Conservation (phyloP, 2,797 vertebrate species). For the Rhinella marina region DNA sequence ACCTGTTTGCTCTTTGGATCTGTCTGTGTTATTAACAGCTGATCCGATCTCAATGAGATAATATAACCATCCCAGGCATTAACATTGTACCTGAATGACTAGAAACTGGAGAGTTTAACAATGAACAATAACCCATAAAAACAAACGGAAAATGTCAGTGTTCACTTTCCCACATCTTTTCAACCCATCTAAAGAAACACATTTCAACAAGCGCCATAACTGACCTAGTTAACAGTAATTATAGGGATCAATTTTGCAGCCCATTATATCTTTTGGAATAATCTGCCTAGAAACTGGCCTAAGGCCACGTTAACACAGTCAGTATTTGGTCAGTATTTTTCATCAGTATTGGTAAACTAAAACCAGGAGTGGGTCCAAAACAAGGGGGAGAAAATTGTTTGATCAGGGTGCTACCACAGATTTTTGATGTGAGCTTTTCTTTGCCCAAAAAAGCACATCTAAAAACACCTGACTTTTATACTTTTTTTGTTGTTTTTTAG, state of each 20-base stretch:
- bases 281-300: background rate
- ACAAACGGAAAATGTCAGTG: conserved; percentile 25
- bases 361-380: too few species aligned
- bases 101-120: conserved; percentile 14
- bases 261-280: background rate
- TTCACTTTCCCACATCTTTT: conserved; percentile 46
- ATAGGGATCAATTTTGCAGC: background rate
- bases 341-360: too few species aligned
- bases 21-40: conserved; percentile 57
- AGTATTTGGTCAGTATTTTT: too few species aligned
- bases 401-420: too few species aligned
- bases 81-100: conserved; percentile 47
- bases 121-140: conserved; percentile 41
- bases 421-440: too few species aligned
- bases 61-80: conserved; percentile 49
- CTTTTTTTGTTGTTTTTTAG: too few species aligned
- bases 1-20: conserved; percentile 50
- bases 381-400: too few species aligned
- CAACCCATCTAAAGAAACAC: background rate
- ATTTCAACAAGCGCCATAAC: background rate
- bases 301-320: background rate
- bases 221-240: background rate
- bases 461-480: too few species aligned
- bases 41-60: conserved; percentile 52
- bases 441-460: too few species aligned